phyloP scores from a whole-genome alignment of 2,113 vertebrate species.

The Rafetus swinhoei region DNA sequence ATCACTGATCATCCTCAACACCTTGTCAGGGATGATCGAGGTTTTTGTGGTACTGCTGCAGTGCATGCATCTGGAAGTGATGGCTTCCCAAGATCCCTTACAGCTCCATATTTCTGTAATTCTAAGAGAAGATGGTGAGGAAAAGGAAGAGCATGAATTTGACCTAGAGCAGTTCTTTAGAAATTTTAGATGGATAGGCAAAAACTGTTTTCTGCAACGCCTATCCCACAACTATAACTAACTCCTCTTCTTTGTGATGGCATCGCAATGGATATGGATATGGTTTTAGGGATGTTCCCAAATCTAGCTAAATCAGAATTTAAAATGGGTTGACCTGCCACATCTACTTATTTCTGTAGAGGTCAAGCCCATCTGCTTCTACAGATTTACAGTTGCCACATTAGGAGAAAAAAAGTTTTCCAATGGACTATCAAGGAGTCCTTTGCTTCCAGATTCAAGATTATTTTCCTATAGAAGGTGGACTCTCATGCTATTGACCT shows the following conservation, averaged over 20 bases:
- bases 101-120: neutral
- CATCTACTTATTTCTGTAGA: neutral
- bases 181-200: rapidly evolving
- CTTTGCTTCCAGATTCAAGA: neutral
- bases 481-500: neutral
- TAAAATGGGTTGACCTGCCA: neutral
- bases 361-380: neutral
- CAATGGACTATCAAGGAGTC: neutral
- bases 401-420: neutral
- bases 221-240: neutral
- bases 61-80: neutral
- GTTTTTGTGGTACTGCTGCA: neutral
- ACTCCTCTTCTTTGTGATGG: neutral
- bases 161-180: neutral
- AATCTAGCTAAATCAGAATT: neutral
- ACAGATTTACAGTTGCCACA: neutral
- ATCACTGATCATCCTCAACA: neutral
- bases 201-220: neutral
- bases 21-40: neutral
- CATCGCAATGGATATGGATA: neutral
- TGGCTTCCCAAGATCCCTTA: neutral
- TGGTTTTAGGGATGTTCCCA: neutral
- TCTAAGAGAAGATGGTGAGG: neutral
- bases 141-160: neutral
- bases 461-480: neutral